Evolutionary conservation across 37 sponge, comb jelly and placozoan genomes (phyloP).

Genomic region (Eunapius fragilis): DNA sequence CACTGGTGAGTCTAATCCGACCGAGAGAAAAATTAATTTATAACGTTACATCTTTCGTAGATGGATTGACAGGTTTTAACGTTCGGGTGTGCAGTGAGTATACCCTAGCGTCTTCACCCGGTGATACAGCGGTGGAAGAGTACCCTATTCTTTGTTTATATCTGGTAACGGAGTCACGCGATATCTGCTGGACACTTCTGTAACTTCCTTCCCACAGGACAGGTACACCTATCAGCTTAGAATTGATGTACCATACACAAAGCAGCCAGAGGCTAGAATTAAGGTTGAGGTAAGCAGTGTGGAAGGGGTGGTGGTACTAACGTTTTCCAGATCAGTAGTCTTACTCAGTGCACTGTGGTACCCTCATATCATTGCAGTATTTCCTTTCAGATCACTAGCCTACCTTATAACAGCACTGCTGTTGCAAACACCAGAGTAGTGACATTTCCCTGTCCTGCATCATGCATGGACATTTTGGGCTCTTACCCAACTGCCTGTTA

Average conservation of each 20-base stretch:
- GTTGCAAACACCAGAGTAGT: not conserved
- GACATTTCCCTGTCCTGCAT: not conserved
- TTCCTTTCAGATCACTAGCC: not conserved
- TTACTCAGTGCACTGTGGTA: too few relatives aligned
- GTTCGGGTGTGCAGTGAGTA: not conserved
- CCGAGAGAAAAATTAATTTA: too few relatives aligned
- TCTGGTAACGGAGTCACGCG: not conserved
- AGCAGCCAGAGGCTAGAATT: not conserved
- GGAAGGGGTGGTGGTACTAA: too few relatives aligned
- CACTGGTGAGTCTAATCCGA: too few relatives aligned
- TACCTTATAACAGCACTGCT: not conserved
- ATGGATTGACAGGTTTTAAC: not conserved
- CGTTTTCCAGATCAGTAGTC: too few relatives aligned
- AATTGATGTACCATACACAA: not conserved
- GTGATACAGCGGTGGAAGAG: not conserved
- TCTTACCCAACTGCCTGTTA: not conserved
- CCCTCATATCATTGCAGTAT: too few relatives aligned
- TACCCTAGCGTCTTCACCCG: too few relatives aligned
- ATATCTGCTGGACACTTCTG: not conserved
- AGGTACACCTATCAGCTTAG: not conserved
- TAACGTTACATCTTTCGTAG: too few relatives aligned
- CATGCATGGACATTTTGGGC: not conserved
- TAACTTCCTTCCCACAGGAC: not conserved
- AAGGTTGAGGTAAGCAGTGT: not conserved
- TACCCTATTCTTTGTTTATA: not conserved